Conservation (phyloP, 2,888 invertebrate genomes). For the Pristionchus mayeri region DNA sequence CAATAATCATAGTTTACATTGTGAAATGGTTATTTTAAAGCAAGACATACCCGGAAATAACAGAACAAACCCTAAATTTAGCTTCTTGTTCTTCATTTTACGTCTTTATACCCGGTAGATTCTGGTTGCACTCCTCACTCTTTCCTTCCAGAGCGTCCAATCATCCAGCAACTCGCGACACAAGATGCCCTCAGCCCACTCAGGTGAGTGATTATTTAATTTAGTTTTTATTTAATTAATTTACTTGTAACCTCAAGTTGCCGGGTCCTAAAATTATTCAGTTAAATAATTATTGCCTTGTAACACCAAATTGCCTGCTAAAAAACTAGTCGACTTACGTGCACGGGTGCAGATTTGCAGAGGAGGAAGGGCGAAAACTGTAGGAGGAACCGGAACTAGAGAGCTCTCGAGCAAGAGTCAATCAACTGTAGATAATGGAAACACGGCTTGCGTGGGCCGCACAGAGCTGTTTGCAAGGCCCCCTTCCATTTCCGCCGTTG, state of each 20-base stretch:
- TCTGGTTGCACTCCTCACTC: background rate
- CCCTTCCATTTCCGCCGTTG: too few relatives aligned
- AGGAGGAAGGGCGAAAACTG: background rate
- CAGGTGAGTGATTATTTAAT: slow-evolving; percentile 7
- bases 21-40: too few relatives aligned
- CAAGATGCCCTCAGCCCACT: slow-evolving; percentile 17
- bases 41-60: too few relatives aligned
- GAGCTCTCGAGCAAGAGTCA: background rate
- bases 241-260: background rate
- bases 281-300: background rate
- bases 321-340: background rate
- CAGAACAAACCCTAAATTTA: too few relatives aligned
- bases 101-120: too few relatives aligned
- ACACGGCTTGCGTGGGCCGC: too few relatives aligned
- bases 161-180: slow-evolving; percentile 10
- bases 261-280: too few relatives aligned
- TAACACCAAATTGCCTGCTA: background rate
- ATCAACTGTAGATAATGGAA: slow-evolving; percentile 40
- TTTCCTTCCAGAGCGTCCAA: slow-evolving; percentile 19
- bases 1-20: too few relatives aligned
- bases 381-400: background rate
- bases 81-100: too few relatives aligned
- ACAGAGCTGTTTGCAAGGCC: too few relatives aligned
- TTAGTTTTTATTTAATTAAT: background rate
- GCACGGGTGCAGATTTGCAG: background rate